Evolutionary conservation across 2,113 vertebrate genomes (phyloP).

Genomic region (Centrocercus urophasianus): DNA sequence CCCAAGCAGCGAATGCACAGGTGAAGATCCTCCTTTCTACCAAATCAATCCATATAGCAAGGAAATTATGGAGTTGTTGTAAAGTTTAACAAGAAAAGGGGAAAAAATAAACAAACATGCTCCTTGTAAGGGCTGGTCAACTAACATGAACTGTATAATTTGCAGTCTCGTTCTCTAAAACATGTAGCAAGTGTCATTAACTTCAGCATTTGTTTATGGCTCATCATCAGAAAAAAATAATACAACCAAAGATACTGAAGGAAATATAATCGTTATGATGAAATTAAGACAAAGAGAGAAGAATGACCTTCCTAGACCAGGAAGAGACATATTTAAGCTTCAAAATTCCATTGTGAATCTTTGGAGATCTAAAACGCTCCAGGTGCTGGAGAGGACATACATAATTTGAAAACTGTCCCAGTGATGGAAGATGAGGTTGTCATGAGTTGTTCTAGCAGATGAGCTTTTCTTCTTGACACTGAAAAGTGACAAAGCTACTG

Average conservation of each 20-base stretch:
- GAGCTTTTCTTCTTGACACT: conserved; percentile 43
- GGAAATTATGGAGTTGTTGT: background rate
- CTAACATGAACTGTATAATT: background rate
- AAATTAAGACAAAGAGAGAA: background rate
- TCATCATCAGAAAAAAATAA: background rate
- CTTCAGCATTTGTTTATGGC: background rate
- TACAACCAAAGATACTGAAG: background rate
- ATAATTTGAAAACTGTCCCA: background rate
- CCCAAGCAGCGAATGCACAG: background rate
- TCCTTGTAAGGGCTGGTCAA: background rate
- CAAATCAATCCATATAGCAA: background rate
- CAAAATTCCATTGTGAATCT: background rate
- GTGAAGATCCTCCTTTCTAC: background rate
- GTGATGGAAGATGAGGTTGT: conserved; percentile 35
- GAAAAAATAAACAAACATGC: background rate
- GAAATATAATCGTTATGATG: background rate
- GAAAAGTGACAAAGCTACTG: conserved; percentile 40
- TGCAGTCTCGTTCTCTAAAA: background rate
- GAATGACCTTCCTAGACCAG: background rate
- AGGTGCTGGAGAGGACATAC: background rate
- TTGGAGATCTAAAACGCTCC: background rate
- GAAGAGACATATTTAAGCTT: background rate
- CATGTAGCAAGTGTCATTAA: background rate
- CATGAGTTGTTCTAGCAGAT: conserved; percentile 1
- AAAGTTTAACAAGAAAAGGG: background rate